Evolutionary conservation across 2,113 vertebrate species (phyloP).

Genomic region (Bos indicus): DNA sequence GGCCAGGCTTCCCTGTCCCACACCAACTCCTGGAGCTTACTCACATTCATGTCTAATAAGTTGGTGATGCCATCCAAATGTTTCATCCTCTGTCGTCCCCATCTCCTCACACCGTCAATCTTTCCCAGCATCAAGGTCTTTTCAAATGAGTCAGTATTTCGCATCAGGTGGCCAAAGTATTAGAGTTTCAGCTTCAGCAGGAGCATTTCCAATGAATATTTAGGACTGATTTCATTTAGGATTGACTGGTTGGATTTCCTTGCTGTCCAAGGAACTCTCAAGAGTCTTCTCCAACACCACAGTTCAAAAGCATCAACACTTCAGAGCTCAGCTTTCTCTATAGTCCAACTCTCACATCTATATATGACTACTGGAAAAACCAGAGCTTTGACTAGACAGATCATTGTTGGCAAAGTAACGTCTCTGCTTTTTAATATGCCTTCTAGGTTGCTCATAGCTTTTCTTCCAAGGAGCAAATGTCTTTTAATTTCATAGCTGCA

Average conservation of each 20-base stretch:
- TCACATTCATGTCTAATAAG: not conserved
- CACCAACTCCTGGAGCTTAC: not conserved
- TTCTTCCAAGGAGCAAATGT: not conserved
- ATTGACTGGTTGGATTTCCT: not conserved
- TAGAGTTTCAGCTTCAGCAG: not conserved
- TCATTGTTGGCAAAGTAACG: not conserved
- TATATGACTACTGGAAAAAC: not conserved
- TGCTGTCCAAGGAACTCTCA: not conserved
- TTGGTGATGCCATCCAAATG: not conserved
- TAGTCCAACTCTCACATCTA: not conserved
- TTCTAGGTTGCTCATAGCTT: not conserved
- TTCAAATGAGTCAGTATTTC: not conserved
- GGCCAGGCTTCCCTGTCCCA: not conserved
- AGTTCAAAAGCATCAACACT: not conserved
- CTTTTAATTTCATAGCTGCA: not conserved
- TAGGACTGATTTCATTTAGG: not conserved
- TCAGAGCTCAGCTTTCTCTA: not conserved
- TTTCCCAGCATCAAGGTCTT: not conserved
- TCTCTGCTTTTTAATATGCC: not conserved
- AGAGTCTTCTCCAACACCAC: not conserved
- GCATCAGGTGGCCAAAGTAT: not conserved
- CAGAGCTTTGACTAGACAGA: not conserved
- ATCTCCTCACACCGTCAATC: not conserved
- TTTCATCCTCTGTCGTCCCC: not conserved
- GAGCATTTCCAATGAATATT: not conserved